These are phyloP conservation scores for Unio pictorum DNA, from an alignment of 2,888 invertebrate genomes.

Conservation along the genomic window DNA sequence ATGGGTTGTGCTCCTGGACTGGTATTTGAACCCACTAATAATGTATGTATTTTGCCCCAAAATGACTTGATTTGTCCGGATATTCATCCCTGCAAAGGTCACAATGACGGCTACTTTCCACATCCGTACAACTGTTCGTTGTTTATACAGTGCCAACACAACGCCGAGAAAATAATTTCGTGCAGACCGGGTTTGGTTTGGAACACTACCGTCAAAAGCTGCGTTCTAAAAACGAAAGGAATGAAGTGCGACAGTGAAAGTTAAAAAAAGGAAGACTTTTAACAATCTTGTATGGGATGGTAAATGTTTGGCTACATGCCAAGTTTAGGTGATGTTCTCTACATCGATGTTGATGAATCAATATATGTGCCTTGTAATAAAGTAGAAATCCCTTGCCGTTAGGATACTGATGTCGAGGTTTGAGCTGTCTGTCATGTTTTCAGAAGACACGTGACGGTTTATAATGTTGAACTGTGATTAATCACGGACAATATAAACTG, in stretches of 20 bases:
- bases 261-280: too few species aligned
- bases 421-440: too few species aligned
- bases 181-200: constrained; percentile 46
- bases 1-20: constrained; percentile 40
- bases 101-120: constrained; percentile 48
- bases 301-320: too few species aligned
- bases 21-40: constrained; percentile 41
- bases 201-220: constrained; percentile 43
- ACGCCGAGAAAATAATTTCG: constrained; percentile 33
- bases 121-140: constrained; percentile 54
- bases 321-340: too few species aligned
- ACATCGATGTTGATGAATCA: too few species aligned
- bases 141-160: constrained; percentile 53
- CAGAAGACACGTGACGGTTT: too few species aligned
- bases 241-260: constrained; percentile 10
- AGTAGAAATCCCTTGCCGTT: too few species aligned
- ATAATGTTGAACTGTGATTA: too few species aligned
- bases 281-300: too few species aligned
- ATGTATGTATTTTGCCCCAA: constrained; percentile 39
- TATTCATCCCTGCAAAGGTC: constrained; percentile 42
- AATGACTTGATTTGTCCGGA: constrained; percentile 47
- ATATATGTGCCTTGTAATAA: too few species aligned
- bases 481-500: too few species aligned
- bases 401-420: too few species aligned
- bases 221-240: constrained; percentile 30